Evolutionary conservation across 2,888 invertebrate species (phyloP).

Genomic region (Zhuqinia jingwanae): DNA sequence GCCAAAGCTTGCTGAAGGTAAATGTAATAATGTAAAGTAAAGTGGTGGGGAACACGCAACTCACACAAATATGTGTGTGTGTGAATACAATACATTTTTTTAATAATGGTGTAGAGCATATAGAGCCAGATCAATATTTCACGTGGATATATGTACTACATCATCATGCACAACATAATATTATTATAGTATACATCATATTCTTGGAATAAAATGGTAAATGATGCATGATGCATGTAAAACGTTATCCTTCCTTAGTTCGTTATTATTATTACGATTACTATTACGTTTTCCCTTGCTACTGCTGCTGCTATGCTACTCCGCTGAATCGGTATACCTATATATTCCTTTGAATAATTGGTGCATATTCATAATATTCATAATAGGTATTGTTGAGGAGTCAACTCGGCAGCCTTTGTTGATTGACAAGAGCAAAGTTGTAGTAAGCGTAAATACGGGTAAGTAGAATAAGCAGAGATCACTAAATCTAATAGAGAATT

Average conservation of each 20-base stretch:
- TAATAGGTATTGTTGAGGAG: conserved; percentile 38
- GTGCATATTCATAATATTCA: conserved; percentile 46
- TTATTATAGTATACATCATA: conserved; percentile 41
- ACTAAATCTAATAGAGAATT: conserved; percentile 37
- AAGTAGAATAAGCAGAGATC: conserved; percentile 35
- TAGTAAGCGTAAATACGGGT: too few species aligned
- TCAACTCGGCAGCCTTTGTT: conserved; percentile 42
- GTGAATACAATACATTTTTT: neutral
- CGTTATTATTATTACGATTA: too few species aligned
- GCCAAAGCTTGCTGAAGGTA: conserved; percentile 65
- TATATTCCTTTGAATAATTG: conserved; percentile 62
- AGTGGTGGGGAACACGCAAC: conserved; percentile 40
- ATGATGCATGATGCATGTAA: conserved; percentile 64
- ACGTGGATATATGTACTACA: neutral
- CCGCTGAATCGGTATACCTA: too few species aligned
- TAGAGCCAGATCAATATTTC: conserved; percentile 23
- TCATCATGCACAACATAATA: neutral
- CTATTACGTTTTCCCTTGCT: too few species aligned
- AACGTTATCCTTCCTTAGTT: conserved; percentile 63
- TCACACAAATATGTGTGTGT: conserved; percentile 30
- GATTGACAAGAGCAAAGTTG: conserved; percentile 43
- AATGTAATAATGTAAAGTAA: conserved; percentile 34
- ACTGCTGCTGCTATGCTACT: too few species aligned
- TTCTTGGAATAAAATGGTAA: conserved; percentile 49
- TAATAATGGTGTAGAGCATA: neutral